Conservation (phyloP, 2,888 invertebrate genomes). For the Phaedon cochleariae region DNA sequence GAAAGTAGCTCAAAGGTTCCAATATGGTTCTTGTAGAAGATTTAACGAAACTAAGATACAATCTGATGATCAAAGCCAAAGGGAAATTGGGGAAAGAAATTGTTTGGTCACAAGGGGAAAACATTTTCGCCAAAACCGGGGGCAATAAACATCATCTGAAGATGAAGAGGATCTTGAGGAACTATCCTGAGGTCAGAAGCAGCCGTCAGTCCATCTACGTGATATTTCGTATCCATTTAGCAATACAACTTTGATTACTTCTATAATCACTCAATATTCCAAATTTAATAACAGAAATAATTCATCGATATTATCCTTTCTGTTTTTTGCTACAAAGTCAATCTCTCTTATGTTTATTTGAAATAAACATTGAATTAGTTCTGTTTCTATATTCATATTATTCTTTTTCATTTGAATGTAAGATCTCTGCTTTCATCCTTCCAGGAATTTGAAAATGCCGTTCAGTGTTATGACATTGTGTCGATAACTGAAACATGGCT, state of each 20-base stretch:
- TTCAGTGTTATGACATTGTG: not conserved
- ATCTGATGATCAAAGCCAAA: slow-evolving; percentile 10
- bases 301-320: not conserved
- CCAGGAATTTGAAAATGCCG: slow-evolving; percentile 1
- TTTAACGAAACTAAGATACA: slow-evolving; percentile 2
- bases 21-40: slow-evolving; percentile 1
- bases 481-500: slow-evolving; percentile 8
- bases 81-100: not conserved
- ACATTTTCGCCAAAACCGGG: slow-evolving; percentile 1
- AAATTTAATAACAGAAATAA: not conserved
- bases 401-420: no score
- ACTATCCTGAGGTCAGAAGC: not conserved
- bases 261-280: slow-evolving; percentile 3
- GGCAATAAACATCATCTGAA: not conserved
- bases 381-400: no score
- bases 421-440: no score
- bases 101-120: slow-evolving; percentile 2
- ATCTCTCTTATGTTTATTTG: no score
- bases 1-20: no score
- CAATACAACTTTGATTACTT: not conserved
- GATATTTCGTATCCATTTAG: not conserved
- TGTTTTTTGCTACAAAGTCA: no score
- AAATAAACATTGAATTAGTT: no score
- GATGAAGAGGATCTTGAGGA: not conserved
- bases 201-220: slow-evolving; percentile 7